These are phyloP conservation scores for Pseudorectes ferrugineus DNA, from an alignment of 2,113 vertebrate species.

Conservation along the genomic window DNA sequence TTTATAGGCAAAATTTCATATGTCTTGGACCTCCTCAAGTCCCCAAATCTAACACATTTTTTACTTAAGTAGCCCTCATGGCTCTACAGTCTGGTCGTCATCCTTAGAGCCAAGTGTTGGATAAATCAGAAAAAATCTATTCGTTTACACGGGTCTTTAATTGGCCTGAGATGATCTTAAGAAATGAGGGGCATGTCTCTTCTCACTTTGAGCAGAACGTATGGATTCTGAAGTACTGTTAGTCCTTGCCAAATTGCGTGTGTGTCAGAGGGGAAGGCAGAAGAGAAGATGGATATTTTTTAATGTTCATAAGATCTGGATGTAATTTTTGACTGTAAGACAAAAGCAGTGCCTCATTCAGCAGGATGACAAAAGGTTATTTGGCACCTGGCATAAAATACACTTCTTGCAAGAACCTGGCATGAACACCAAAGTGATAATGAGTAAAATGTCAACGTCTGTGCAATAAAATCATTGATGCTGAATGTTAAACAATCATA, in stretches of 20 bases:
- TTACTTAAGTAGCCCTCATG: neutral
- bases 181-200: neutral
- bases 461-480: conserved; percentile 69
- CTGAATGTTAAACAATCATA: conserved; percentile 72
- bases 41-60: neutral
- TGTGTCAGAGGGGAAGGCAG: conserved; percentile 21
- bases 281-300: conserved; percentile 60
- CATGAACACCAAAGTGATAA: conserved; percentile 63
- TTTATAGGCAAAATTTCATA: neutral
- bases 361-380: conserved; percentile 73
- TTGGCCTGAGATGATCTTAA: neutral
- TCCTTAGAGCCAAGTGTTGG: neutral
- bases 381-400: conserved; percentile 69
- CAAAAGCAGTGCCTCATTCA: conserved; percentile 71
- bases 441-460: conserved; percentile 72
- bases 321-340: conserved; percentile 67
- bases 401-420: conserved; percentile 65
- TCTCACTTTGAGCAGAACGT: neutral
- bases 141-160: neutral
- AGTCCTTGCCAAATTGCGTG: conserved; percentile 1
- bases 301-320: conserved; percentile 34
- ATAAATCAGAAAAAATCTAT: neutral
- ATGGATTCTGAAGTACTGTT: neutral
- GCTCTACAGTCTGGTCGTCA: neutral
- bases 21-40: neutral